Percentiles rank a stretch among this genome's conserved stretches.
These are phyloP conservation scores for Mystacornis crossleyi DNA, from an alignment of 2,113 vertebrate species.

Conservation along the genomic window DNA sequence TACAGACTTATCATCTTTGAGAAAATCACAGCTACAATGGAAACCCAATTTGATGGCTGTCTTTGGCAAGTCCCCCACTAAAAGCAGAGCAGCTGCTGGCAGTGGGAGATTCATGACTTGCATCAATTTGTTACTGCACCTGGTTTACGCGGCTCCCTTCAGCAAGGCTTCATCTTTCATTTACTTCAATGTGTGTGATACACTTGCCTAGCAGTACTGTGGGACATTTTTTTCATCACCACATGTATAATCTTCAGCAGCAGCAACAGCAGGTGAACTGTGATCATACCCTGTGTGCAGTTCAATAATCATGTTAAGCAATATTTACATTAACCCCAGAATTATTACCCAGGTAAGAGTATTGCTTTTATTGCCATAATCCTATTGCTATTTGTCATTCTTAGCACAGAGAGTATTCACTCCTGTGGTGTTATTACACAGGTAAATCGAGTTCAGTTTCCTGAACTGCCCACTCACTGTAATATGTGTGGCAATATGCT, in stretches of 20 bases:
- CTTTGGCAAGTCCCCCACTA: not conserved
- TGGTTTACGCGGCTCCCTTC: not conserved
- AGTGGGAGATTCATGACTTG: not conserved
- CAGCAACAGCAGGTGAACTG: not conserved
- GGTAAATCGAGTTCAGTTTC: not conserved
- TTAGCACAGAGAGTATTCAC: not conserved
- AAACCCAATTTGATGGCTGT: not conserved
- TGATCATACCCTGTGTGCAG: not conserved
- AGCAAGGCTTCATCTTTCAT: not conserved
- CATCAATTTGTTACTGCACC: not conserved
- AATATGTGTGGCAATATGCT: not conserved
- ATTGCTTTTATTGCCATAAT: not conserved
- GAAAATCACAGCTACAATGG: not conserved
- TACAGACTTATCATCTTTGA: not conserved
- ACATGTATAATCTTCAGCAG: not conserved
- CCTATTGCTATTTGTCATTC: not conserved
- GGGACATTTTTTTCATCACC: not conserved
- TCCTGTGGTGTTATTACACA: not conserved
- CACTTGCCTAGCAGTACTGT: not conserved
- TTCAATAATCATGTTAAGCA: not conserved
- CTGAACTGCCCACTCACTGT: not conserved
- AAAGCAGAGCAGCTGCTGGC: not conserved
- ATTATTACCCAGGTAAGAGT: not conserved
- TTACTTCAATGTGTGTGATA: fast-evolving
- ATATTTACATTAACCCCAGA: not conserved